phyloP scores from a whole-genome alignment of 1,140 invertebrate genomes.

The Myzus persicae region DNA sequence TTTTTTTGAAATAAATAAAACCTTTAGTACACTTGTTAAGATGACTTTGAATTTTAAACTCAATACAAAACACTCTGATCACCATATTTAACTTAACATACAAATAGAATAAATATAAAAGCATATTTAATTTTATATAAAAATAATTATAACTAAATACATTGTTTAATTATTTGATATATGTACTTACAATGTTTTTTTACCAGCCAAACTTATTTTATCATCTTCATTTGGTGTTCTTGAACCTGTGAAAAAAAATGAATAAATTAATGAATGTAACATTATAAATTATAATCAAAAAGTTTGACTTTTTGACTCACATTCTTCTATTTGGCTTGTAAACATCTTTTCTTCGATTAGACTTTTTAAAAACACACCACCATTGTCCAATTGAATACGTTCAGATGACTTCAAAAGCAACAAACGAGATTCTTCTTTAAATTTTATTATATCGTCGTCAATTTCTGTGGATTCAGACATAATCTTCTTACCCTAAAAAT shows the following conservation, averaged over 20 bases:
- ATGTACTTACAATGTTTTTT: conserved; percentile 48
- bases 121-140: too few species aligned
- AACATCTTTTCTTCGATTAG: conserved; percentile 50
- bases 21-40: too few species aligned
- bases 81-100: too few species aligned
- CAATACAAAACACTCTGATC: too few species aligned
- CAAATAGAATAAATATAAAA: too few species aligned
- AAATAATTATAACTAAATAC: background rate
- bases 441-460: conserved; percentile 36
- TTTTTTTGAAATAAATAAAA: too few species aligned
- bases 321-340: conserved; percentile 18
- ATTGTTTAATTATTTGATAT: background rate
- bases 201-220: background rate
- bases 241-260: background rate
- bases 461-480: background rate
- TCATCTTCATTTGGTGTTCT: conserved; percentile 25
- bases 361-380: conserved; percentile 48
- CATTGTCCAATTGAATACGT: conserved; percentile 40
- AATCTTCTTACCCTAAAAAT: conserved; percentile 23
- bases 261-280: background rate
- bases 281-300: background rate
- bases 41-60: too few species aligned
- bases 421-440: conserved; percentile 40
- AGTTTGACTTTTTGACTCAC: background rate
- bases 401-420: conserved; percentile 51